Evolutionary conservation across 2,113 vertebrate genomes (phyloP), one percentile per base, ranked within the genome.

Genomic region (Aramus guarauna): DNA sequence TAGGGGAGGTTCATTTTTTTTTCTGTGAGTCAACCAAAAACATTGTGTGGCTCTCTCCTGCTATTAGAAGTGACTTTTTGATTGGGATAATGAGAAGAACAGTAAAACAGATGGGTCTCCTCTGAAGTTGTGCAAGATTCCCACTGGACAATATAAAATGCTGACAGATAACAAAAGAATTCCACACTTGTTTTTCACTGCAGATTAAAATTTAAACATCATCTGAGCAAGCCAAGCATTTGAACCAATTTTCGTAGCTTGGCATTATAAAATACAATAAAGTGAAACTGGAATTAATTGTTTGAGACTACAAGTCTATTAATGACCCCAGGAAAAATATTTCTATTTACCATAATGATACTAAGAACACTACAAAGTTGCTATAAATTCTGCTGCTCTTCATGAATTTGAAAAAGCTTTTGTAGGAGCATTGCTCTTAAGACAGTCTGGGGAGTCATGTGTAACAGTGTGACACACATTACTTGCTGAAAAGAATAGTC

Each of bases 151-250:
- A n/a, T 84, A 95, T 71, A 97, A 98, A 98, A 97, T 97, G 93
- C 96, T 98, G 97, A 98, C 95, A 97, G 97, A 97, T 72, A 92
- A 95, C 96, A 94, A 78, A 95, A 85, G 74, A 96, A 95, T 89
- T 82, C 66, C 34, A 69, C 88, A 48, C 84, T 96, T 94, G 90
- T 89, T 96, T 96, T 95, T 97, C 96, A 62, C 84, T 96, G 78
- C 88, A 96, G 97, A 98, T 97, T 97, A 97, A 98, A 98, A 88
- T 97, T 97, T 98, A 97, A 98, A 97, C 92, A 96, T 93, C 22
- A 21, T 74, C 67, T 78, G 73, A 97, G 75, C 50, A 14, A 96
- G 84, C 53, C 88, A 92, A 74, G 79, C 50, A 84, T 50, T 92
- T 93, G 82, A 95, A 90, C 20, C 53, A 15, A 84, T 84, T 72